Evolutionary conservation across 2,797 vertebrate genomes (phyloP).

Genomic region (Choloepus didactylus): DNA sequence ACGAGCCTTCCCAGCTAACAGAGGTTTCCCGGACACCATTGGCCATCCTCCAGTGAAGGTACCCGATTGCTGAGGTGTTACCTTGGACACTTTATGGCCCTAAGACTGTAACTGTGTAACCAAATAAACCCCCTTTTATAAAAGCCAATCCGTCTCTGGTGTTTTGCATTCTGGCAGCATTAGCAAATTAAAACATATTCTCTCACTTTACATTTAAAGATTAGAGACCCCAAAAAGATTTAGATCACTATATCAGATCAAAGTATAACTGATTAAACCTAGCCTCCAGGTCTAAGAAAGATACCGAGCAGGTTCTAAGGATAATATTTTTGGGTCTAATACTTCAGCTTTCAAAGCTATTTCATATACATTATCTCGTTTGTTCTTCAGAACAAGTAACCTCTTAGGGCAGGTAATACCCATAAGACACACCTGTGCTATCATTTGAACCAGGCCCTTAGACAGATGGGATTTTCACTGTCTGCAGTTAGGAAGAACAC

Average conservation of each 20-base stretch:
- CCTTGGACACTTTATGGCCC: no score
- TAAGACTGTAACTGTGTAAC: no score
- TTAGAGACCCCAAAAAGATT: not conserved
- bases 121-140: no score
- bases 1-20: no score
- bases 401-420: not conserved
- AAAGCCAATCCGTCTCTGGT: no score
- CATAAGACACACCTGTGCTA: not conserved
- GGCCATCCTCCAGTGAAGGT: no score
- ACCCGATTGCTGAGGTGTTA: no score
- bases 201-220: not conserved
- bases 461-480: not conserved
- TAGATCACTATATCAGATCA: no score
- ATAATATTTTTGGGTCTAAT: not conserved
- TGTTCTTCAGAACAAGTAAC: not conserved
- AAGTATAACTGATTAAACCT: not conserved
- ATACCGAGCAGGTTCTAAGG: not conserved
- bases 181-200: not conserved
- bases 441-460: not conserved
- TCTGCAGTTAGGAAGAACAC: not conserved
- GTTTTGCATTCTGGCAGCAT: no score
- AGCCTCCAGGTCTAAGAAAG: not conserved
- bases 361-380: not conserved
- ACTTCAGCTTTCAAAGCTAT: not conserved
- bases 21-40: no score